A percentile compares a stretch with the other conserved stretches of the same genome.
Evolutionary conservation across 2,113 vertebrate species (phyloP).

Genomic region (Connochaetes taurinus): DNA sequence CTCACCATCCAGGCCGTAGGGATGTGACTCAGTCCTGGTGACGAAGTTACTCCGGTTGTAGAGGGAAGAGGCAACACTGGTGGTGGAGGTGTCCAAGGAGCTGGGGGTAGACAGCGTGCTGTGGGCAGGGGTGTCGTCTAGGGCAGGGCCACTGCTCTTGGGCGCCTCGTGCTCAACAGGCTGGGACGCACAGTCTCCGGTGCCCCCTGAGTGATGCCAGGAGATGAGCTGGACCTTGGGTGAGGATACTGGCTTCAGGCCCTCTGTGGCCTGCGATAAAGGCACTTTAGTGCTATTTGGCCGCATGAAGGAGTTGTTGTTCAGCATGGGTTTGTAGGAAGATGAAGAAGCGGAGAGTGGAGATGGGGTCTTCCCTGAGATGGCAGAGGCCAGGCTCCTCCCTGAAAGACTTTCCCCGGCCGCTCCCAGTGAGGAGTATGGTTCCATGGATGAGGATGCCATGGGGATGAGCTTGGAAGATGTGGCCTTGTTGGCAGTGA

Average conservation of each 20-base stretch:
- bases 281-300: conserved; percentile 85
- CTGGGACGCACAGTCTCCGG: conserved; percentile 43
- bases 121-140: neutral
- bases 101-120: neutral
- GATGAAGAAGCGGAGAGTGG: conserved; percentile 66
- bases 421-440: conserved; percentile 59
- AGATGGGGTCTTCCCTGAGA: conserved; percentile 72
- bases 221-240: neutral
- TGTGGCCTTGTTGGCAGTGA: conserved; percentile 51
- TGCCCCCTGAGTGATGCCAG: conserved; percentile 18
- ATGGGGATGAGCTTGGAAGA: conserved; percentile 61
- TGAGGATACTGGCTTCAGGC: conserved; percentile 67
- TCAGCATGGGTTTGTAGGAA: conserved; percentile 71
- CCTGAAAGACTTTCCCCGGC: conserved; percentile 59
- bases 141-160: conserved; percentile 5
- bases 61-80: conserved; percentile 55
- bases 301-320: conserved; percentile 70
- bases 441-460: conserved; percentile 79
- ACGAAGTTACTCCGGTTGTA: neutral
- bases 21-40: conserved; percentile 44
- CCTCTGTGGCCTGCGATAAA: conserved; percentile 75
- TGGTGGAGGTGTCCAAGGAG: neutral
- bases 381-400: conserved; percentile 54
- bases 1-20: neutral
- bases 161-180: conserved; percentile 28